Evolutionary conservation across 2,797 vertebrate genomes (phyloP).

Genomic region (Sebastes cheni): DNA sequence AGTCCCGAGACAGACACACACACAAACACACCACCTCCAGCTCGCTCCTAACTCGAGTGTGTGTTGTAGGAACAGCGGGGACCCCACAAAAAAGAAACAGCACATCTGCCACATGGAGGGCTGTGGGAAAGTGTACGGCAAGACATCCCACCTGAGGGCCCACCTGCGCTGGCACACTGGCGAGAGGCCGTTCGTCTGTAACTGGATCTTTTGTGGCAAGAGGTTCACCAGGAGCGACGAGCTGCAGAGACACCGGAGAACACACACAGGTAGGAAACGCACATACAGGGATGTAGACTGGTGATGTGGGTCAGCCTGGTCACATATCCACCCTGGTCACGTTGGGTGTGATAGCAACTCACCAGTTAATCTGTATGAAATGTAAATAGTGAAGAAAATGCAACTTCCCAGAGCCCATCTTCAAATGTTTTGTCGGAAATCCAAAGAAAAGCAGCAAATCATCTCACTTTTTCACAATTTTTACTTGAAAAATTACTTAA

Average conservation of each 20-base stretch:
- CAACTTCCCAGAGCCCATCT: background rate
- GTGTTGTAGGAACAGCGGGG: conserved; percentile 88
- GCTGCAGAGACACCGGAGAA: conserved; percentile 96
- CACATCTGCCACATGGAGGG: conserved; percentile 99
- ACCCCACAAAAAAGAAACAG: conserved; percentile 98
- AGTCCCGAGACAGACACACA: background rate
- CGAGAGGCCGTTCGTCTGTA: conserved; percentile 98
- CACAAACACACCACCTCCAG: background rate
- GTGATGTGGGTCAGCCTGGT: background rate
- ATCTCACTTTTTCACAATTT: background rate
- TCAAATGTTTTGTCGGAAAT: background rate
- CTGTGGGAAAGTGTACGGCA: conserved; percentile 98
- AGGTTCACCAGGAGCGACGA: conserved; percentile 97
- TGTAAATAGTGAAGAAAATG: background rate
- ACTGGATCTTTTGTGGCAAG: conserved; percentile 99
- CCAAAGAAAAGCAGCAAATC: background rate
- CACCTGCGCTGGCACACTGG: conserved; percentile 99
- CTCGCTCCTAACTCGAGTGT: background rate
- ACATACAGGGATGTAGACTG: background rate
- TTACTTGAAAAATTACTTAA: background rate
- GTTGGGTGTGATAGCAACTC: background rate
- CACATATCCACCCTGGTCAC: background rate
- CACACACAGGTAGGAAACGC: conserved; percentile 89
- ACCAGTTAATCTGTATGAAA: background rate
- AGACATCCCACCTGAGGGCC: conserved; percentile 97